phyloP scores from a whole-genome alignment of 2,888 invertebrate genomes.

The Epinotia ramella region DNA sequence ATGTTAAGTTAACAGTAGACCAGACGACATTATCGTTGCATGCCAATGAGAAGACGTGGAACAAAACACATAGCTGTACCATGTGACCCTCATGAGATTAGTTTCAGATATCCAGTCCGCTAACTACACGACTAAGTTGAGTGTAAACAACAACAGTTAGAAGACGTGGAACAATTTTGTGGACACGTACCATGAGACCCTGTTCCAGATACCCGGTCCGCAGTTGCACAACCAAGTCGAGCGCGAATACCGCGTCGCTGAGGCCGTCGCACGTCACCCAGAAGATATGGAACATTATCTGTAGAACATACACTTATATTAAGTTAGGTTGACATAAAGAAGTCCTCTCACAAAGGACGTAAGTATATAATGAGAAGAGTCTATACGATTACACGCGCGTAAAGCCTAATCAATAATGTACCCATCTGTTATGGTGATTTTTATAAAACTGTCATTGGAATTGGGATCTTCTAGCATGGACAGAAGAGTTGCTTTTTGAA shows the following conservation, averaged over 20 bases:
- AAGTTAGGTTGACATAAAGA: not conserved
- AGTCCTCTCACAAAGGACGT: not conserved
- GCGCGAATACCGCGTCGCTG: constrained; percentile 94
- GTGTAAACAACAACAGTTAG: constrained; percentile 62
- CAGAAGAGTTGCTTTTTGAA: no score
- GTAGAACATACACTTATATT: constrained; percentile 52
- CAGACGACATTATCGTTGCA: not conserved
- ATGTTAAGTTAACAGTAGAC: not conserved
- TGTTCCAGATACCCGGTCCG: constrained; percentile 98
- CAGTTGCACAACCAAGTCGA: constrained; percentile 96
- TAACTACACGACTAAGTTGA: constrained; percentile 96
- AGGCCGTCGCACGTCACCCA: constrained; percentile 94
- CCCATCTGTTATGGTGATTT: no score
- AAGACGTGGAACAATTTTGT: not conserved
- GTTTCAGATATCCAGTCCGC: constrained; percentile 97
- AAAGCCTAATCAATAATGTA: no score
- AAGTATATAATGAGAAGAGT: no score
- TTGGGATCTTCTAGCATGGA: no score
- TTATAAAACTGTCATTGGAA: no score
- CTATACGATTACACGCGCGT: no score
- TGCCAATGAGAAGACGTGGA: not conserved
- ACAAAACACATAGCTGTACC: constrained; percentile 70
- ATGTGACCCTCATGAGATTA: constrained; percentile 89
- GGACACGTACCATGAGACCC: constrained; percentile 91
- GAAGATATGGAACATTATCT: constrained; percentile 89